Conservation (phyloP, 2,797 vertebrate genomes). For the Mormyrus proboscirostris region DNA sequence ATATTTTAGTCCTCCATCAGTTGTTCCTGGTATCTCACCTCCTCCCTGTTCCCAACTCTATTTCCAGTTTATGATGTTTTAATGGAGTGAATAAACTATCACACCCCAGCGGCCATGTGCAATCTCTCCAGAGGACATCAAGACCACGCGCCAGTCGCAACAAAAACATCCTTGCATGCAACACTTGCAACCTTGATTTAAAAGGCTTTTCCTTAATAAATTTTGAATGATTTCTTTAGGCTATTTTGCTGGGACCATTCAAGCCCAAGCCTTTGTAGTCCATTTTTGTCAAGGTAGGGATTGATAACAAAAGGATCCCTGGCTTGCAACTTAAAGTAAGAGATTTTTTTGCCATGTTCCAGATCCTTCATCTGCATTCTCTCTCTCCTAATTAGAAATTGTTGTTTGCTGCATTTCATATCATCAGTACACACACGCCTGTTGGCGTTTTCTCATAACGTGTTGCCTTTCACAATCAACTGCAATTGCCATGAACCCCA, state of each 20-base stretch:
- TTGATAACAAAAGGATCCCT: background rate
- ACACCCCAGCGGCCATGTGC: background rate
- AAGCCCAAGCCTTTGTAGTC: background rate
- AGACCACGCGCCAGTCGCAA: background rate
- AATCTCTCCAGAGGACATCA: background rate
- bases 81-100: background rate
- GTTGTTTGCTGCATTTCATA: background rate
- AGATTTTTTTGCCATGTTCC: background rate
- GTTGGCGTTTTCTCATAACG: background rate
- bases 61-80: constrained; percentile 1
- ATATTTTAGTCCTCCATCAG: background rate
- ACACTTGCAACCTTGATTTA: background rate
- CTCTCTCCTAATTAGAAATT: constrained; percentile 1
- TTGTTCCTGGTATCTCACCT: background rate
- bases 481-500: background rate
- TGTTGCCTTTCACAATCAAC: background rate
- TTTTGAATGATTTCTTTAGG: background rate
- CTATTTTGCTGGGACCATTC: background rate
- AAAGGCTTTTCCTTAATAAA: background rate
- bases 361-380: background rate
- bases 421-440: background rate
- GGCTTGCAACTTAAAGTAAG: background rate
- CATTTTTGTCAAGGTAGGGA: background rate
- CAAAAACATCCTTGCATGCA: background rate
- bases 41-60: background rate